phyloP scores from a whole-genome alignment of 1,140 invertebrate genomes.

The Proales similis region DNA sequence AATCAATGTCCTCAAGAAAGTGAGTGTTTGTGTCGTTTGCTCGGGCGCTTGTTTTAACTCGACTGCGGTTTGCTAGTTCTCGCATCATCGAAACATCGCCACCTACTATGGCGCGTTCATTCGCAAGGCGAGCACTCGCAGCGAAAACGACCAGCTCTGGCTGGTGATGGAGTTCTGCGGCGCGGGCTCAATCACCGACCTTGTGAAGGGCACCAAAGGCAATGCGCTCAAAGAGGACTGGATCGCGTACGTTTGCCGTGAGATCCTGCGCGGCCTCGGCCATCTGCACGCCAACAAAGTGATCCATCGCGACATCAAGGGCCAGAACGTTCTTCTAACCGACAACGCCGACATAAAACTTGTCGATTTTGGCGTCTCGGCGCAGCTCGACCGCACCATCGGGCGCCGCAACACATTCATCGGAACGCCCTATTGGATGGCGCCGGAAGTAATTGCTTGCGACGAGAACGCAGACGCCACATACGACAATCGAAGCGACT shows the following conservation, averaged over 20 bases:
- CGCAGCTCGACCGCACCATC: slow-evolving; percentile 96
- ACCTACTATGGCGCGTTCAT: slow-evolving; percentile 99
- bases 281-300: slow-evolving; percentile 98
- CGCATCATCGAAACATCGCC: slow-evolving; percentile 97
- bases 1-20: slow-evolving; percentile 94
- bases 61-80: slow-evolving; percentile 64
- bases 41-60: not conserved
- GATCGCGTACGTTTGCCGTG: slow-evolving; percentile 98
- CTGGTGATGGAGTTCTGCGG: slow-evolving; percentile 99
- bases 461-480: slow-evolving; percentile 99
- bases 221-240: slow-evolving; percentile 97
- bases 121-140: slow-evolving; percentile 92
- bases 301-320: slow-evolving; percentile 99
- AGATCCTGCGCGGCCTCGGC: slow-evolving; percentile 82
- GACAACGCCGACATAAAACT: slow-evolving; percentile 99
- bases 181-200: slow-evolving; percentile 94
- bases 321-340: slow-evolving; percentile 97
- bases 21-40: slow-evolving; percentile 40
- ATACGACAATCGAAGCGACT: slow-evolving; percentile 95
- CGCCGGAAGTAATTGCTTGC: slow-evolving; percentile 90
- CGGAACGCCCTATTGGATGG: slow-evolving; percentile 74
- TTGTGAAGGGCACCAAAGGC: slow-evolving; percentile 77
- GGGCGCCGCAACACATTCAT: slow-evolving; percentile 98
- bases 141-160: slow-evolving; percentile 84
- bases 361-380: slow-evolving; percentile 99